These are phyloP conservation scores for Ramphastos sulfuratus DNA, from an alignment of 2,113 vertebrate genomes.

Conservation along the genomic window DNA sequence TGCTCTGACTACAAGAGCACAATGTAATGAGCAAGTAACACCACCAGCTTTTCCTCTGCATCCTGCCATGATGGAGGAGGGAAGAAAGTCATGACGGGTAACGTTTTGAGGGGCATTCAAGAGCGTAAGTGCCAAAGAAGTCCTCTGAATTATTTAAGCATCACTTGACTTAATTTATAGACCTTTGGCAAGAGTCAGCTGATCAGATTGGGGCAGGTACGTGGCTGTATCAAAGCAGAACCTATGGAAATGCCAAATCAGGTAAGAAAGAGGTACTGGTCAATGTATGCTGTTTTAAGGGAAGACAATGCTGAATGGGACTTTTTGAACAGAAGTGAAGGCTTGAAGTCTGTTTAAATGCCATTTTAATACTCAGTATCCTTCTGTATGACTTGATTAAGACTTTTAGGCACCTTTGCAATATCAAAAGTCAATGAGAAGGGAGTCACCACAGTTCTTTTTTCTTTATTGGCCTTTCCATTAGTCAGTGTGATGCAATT, in stretches of 20 bases:
- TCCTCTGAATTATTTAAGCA: background rate
- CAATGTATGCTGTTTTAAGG: background rate
- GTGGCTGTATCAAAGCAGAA: background rate
- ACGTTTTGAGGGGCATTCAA: background rate
- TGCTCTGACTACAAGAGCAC: background rate
- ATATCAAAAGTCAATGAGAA: slow-evolving; percentile 30
- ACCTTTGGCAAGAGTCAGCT: background rate
- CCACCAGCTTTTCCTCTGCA: background rate
- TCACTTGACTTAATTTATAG: background rate
- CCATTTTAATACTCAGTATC: background rate
- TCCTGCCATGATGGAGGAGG: background rate
- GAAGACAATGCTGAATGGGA: background rate
- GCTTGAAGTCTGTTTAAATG: background rate
- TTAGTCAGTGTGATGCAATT: background rate
- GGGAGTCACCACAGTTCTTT: background rate
- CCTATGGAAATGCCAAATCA: background rate
- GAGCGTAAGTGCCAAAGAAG: background rate
- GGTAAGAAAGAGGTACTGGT: background rate
- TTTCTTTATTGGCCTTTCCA: background rate
- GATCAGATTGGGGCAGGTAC: background rate
- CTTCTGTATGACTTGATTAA: background rate
- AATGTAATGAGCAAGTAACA: background rate
- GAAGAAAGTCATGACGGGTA: background rate
- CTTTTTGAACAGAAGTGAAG: background rate
- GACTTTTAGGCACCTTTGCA: background rate